Evolutionary conservation across 2,797 vertebrate genomes (phyloP), one percentile per base, ranked within the genome.

Genomic region (Chloroceryle amazona): DNA sequence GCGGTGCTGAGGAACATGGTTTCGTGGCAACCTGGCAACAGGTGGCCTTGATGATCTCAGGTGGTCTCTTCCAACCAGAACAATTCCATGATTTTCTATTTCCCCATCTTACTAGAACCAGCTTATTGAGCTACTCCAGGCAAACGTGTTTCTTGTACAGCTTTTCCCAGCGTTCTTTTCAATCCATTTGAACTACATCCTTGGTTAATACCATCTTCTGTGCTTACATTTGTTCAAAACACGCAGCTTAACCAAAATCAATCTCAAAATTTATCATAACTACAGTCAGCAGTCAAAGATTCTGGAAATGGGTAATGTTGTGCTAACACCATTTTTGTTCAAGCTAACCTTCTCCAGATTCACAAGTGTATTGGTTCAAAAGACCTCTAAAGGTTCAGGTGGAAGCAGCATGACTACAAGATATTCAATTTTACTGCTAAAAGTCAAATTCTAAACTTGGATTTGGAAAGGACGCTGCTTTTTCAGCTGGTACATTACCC

Each of bases 311-410:
- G 25, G 26, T 7, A 5, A 29, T 1, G 2, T 1, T 11, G 23
- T 37, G 15, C 25, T 29, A 20, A 82, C 20, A 41, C 39, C 39
- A 20, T 61, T 58, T 6, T 8, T 11, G 6, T 9, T 57, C 33
- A 65, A 67, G 60, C 18, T 28, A 31, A 35, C 17, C 16, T 21
- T 35, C 89, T 39, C 33, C 63, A 25, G 23, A 47, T 31, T 23
- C 26, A 41, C 1, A 0, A 49, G 4, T 0, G 11, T 0, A 0
- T 22, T 49, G 16, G 11, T 68, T 25, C n/a, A 4, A 23, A 46
- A n/a, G 15, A 11, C 55, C 58, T 63, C 18, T 13, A 33, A 26
- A 31, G 55, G 13, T 7, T 6, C 25, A 4, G 8, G 3, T 37
- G 33, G 25, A 74, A 78, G 19, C 11, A 74, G 10, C 4, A 11